Conservation (phyloP, 2,888 invertebrate genomes). For the Rhyacophila evoluta region DNA sequence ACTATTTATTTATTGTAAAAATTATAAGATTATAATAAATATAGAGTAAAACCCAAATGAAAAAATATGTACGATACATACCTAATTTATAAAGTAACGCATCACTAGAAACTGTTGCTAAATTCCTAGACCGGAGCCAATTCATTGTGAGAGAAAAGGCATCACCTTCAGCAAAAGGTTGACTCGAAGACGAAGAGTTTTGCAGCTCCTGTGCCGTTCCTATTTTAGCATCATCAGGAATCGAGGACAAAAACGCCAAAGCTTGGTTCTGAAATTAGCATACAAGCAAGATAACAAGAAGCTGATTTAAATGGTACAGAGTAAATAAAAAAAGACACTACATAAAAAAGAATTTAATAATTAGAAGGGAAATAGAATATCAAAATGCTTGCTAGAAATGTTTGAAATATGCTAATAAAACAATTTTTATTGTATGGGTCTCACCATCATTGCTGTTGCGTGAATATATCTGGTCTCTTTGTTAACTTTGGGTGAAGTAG, state of each 20-base stretch:
- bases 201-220: conserved; percentile 56
- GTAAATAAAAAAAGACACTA: too few relatives aligned
- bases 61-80: too few relatives aligned
- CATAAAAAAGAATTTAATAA: too few relatives aligned
- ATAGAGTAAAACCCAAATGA: background rate
- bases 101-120: conserved; percentile 58
- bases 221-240: conserved; percentile 56
- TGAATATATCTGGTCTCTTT: conserved; percentile 58
- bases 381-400: background rate
- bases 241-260: conserved; percentile 58
- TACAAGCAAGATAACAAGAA: background rate
- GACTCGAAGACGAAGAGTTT: conserved; percentile 49
- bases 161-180: background rate
- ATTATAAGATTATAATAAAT: too few relatives aligned
- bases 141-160: conserved; percentile 40
- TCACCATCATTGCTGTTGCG: conserved; percentile 57
- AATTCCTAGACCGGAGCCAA: conserved; percentile 56
- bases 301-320: too few relatives aligned
- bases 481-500: conserved; percentile 7
- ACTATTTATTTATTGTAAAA: too few relatives aligned
- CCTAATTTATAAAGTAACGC: conserved; percentile 50
- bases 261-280: conserved; percentile 48
- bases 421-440: background rate
- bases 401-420: background rate
- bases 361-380: too few relatives aligned